A percentile compares a stretch with the other conserved stretches of the same genome.
These are phyloP conservation scores for Ammodramus savannarum DNA, from an alignment of 2,113 vertebrate species.

Conservation along the genomic window DNA sequence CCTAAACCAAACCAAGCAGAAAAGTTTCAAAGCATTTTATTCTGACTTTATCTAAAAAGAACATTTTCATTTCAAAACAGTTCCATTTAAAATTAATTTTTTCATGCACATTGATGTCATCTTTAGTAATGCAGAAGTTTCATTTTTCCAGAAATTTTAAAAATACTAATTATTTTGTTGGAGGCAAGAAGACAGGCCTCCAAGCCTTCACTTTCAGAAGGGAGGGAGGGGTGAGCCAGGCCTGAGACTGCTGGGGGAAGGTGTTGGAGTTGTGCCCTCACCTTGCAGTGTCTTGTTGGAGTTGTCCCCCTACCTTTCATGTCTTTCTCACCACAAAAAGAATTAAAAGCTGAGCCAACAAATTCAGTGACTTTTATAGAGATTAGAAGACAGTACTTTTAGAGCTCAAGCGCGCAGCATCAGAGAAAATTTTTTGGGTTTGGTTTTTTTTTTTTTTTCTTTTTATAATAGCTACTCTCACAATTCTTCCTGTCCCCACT, in stretches of 20 bases:
- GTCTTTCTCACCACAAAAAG: not conserved
- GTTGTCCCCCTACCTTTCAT: not conserved
- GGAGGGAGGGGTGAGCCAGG: not conserved
- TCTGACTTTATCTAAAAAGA: not conserved
- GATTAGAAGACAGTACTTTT: not conserved
- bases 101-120: not conserved
- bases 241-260: not conserved
- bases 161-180: not conserved
- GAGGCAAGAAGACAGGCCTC: not conserved
- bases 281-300: not conserved
- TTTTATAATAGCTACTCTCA: not conserved
- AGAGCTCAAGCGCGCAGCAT: not conserved
- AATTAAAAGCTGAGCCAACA: not conserved
- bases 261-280: not conserved
- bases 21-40: not conserved
- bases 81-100: not conserved
- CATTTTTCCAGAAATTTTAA: not conserved
- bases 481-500: not conserved
- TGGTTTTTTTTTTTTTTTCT: not conserved
- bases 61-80: not conserved
- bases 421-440: not conserved
- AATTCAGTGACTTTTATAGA: not conserved
- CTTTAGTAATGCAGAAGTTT: not conserved
- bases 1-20: not conserved
- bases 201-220: not conserved